A percentile compares a stretch with the other conserved stretches of the same genome.
Conservation (phyloP, 92 coral and sea anemone genomes). For the Zoanthus sansibaricus region DNA sequence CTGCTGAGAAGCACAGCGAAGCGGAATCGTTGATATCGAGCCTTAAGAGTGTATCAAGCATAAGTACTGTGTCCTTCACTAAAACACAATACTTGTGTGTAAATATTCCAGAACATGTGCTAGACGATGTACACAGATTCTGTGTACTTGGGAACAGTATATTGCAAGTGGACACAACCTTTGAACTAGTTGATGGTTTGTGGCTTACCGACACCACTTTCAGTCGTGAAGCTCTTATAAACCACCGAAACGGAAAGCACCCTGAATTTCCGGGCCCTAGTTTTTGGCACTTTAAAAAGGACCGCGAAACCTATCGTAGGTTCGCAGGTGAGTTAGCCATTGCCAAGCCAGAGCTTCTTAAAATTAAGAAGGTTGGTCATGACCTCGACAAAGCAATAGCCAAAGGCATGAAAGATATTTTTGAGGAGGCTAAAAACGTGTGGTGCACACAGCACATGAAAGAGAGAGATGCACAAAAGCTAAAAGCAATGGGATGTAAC, state of each 20-base stretch:
- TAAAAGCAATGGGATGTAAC: constrained; percentile 58
- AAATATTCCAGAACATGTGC: constrained; percentile 49
- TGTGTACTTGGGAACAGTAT: constrained; percentile 62
- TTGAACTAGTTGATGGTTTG: constrained; percentile 71
- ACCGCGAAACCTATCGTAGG: constrained; percentile 51
- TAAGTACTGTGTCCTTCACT: constrained; percentile 53
- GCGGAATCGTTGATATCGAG: constrained; percentile 49
- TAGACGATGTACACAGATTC: constrained; percentile 64
- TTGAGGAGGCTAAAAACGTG: constrained; percentile 2
- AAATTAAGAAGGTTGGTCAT: constrained; percentile 48
- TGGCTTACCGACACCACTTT: constrained; percentile 76
- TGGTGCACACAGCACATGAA: constrained; percentile 28
- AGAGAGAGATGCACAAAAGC: constrained; percentile 46
- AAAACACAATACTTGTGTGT: constrained; percentile 59
- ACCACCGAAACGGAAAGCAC: constrained; percentile 39
- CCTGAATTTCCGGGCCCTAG: constrained; percentile 74
- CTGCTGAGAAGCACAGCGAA: constrained; percentile 39
- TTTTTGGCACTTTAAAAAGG: constrained; percentile 63
- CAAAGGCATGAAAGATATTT: background rate
- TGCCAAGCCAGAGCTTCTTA: constrained; percentile 62
- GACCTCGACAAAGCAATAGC: constrained; percentile 11
- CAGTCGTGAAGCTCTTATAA: constrained; percentile 50
- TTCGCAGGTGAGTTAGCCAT: constrained; percentile 49
- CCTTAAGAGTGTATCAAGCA: background rate
- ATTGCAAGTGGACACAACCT: constrained; percentile 68